phyloP scores from a whole-genome alignment of 2,797 vertebrate species.

The Lepus townsendii region DNA sequence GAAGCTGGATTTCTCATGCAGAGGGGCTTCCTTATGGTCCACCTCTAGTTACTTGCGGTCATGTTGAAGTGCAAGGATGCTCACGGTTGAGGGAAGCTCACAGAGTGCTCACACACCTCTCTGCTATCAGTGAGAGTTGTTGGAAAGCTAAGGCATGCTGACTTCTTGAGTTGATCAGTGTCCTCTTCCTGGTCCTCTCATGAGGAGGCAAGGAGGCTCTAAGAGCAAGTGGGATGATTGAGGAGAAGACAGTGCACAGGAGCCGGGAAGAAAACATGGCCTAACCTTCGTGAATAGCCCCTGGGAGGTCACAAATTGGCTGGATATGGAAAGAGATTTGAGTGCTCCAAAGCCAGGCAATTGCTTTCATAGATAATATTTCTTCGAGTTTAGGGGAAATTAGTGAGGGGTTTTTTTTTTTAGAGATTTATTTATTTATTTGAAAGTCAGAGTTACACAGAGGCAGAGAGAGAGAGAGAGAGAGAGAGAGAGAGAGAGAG shows the following conservation, averaged over 20 bases:
- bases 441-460: too few species aligned
- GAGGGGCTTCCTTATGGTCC: not conserved
- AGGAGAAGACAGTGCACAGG: constrained; percentile 62
- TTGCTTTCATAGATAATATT: not conserved
- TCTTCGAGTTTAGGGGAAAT: constrained; percentile 14
- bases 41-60: not conserved
- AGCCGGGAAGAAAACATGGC: constrained; percentile 62
- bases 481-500: too few species aligned
- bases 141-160: constrained; percentile 43
- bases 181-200: constrained; percentile 44
- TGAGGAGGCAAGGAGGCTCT: rapidly evolving
- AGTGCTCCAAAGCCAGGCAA: not conserved
- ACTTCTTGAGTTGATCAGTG: constrained; percentile 67
- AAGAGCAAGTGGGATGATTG: constrained; percentile 10
- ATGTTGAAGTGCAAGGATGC: constrained; percentile 14
- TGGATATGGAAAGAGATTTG: constrained; percentile 15
- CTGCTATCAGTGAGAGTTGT: not conserved
- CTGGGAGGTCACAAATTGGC: not conserved
- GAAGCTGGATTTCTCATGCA: not conserved
- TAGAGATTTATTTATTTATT: too few species aligned
- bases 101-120: not conserved
- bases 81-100: constrained; percentile 24
- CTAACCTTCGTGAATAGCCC: not conserved
- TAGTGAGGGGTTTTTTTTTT: constrained; percentile 4
- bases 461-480: too few species aligned